Conservation (phyloP, 2,113 vertebrate genomes). For the Sebastes schlegelii region DNA sequence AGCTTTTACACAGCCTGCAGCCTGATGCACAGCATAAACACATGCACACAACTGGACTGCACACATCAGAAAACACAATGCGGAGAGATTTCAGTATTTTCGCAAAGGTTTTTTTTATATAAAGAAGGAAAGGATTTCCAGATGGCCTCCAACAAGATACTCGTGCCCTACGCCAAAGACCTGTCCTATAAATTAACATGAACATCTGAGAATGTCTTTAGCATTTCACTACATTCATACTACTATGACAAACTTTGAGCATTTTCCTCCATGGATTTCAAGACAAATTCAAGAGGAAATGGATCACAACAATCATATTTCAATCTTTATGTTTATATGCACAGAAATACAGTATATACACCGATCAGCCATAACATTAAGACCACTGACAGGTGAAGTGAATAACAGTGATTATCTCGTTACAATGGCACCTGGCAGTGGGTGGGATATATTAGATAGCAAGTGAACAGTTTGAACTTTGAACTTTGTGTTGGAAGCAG, state of each 20-base stretch:
- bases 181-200: neutral
- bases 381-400: too few relatives aligned
- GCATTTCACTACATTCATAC: slow-evolving; percentile 10
- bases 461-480: too few relatives aligned
- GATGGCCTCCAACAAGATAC: slow-evolving; percentile 32
- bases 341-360: neutral
- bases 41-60: slow-evolving; percentile 50
- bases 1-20: slow-evolving; percentile 56
- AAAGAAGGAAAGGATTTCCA: slow-evolving; percentile 29
- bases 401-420: too few relatives aligned
- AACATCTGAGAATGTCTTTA: slow-evolving; percentile 36
- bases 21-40: slow-evolving; percentile 47
- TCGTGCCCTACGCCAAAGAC: slow-evolving; percentile 13
- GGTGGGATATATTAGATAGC: too few relatives aligned
- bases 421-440: too few relatives aligned
- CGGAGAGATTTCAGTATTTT: slow-evolving; percentile 38
- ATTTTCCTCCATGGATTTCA: neutral
- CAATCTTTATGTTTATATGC: neutral
- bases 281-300: neutral
- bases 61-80: slow-evolving; percentile 40
- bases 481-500: too few relatives aligned
- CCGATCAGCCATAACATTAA: too few relatives aligned
- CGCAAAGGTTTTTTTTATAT: slow-evolving; percentile 1
- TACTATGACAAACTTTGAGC: neutral
- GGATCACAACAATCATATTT: neutral